Conservation (phyloP, 2,113 vertebrate species). For the Lutjanus erythropterus region DNA sequence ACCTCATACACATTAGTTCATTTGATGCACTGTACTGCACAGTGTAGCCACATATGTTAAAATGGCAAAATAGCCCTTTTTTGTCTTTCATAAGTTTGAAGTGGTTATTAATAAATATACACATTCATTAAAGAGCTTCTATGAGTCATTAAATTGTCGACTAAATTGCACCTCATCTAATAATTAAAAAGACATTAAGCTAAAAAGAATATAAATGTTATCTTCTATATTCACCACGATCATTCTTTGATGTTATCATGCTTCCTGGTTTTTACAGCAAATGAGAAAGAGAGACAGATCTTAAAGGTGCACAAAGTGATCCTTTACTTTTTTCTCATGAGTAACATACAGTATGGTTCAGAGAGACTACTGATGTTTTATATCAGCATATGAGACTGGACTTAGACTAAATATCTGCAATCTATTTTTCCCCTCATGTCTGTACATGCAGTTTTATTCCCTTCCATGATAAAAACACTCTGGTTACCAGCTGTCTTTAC, state of each 20-base stretch:
- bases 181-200: background rate
- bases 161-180: too few relatives aligned
- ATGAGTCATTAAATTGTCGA: background rate
- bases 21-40: background rate
- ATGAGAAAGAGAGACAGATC: background rate
- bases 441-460: background rate
- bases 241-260: background rate
- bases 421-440: background rate
- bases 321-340: background rate
- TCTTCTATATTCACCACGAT: background rate
- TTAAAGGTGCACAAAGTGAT: background rate
- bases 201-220: background rate
- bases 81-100: background rate
- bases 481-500: background rate
- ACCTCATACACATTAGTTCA: background rate
- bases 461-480: background rate
- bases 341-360: background rate
- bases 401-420: background rate
- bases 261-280: background rate
- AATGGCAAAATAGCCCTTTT: background rate
- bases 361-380: background rate
- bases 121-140: background rate
- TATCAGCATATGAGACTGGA: background rate
- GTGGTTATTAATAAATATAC: background rate
- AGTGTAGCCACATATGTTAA: background rate